Percentiles rank a stretch among this genome's conserved stretches.
phyloP scores from a whole-genome alignment of 2,113 vertebrate genomes.

The Melanerpes formicivorus region DNA sequence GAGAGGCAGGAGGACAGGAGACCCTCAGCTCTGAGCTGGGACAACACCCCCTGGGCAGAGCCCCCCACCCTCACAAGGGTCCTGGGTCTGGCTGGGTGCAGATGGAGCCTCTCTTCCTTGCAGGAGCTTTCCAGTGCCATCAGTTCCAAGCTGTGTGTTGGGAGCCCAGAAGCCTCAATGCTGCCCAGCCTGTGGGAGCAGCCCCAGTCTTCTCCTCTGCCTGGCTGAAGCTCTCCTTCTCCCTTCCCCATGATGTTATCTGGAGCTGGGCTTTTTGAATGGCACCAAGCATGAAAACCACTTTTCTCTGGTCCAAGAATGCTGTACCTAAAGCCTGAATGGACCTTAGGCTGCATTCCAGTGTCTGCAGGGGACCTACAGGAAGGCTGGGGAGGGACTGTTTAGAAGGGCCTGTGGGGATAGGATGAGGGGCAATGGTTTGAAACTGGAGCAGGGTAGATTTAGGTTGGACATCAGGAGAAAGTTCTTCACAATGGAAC shows the following conservation, averaged over 20 bases:
- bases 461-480: too few species aligned
- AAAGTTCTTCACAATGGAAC: too few species aligned
- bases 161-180: not conserved
- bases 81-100: not conserved
- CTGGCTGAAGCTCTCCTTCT: not conserved
- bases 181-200: not conserved
- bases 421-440: too few species aligned
- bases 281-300: rapidly evolving
- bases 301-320: rapidly evolving
- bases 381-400: too few species aligned
- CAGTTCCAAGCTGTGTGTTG: not conserved
- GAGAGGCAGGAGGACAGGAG: not conserved
- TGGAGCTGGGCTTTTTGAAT: not conserved
- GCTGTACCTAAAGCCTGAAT: not conserved
- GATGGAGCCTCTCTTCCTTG: not conserved
- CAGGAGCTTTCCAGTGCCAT: not conserved
- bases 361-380: too few species aligned
- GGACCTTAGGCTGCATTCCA: too few species aligned
- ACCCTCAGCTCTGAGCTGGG: not conserved
- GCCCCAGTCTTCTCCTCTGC: not conserved
- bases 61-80: not conserved
- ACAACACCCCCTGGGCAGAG: rapidly evolving
- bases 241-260: not conserved
- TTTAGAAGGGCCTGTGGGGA: too few species aligned
- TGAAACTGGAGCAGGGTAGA: too few species aligned